phyloP scores from a whole-genome alignment of 2,113 vertebrate genomes.

The Ameiurus melas region DNA sequence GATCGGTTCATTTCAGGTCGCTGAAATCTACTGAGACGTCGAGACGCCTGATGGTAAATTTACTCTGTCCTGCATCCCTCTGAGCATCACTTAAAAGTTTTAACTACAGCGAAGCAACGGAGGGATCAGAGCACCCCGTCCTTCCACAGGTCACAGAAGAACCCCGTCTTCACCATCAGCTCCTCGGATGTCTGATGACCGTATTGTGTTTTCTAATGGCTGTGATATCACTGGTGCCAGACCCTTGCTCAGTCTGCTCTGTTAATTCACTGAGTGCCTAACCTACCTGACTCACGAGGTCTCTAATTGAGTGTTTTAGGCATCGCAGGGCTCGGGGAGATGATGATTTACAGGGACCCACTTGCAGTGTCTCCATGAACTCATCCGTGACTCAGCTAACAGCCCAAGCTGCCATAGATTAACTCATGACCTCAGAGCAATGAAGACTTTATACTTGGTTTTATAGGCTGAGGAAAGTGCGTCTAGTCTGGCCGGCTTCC shows the following conservation, averaged over 20 bases:
- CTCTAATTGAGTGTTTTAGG: conserved; percentile 51
- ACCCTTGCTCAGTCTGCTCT: conserved; percentile 41
- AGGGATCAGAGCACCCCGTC: not conserved
- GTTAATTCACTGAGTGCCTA: conserved; percentile 53
- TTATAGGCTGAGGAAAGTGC: conserved; percentile 43
- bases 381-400: conserved; percentile 80
- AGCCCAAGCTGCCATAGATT: conserved; percentile 65
- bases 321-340: conserved; percentile 15
- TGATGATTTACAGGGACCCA: conserved; percentile 51
- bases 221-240: conserved; percentile 59
- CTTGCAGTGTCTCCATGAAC: conserved; percentile 69
- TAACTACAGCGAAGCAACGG: conserved; percentile 25
- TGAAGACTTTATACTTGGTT: conserved; percentile 45
- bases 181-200: conserved; percentile 25
- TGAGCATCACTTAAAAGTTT: conserved; percentile 38
- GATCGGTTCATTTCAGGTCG: conserved; percentile 16
- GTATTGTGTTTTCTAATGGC: conserved; percentile 43
- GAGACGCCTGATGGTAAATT: conserved; percentile 42
- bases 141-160: conserved; percentile 30
- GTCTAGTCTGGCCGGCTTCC: conserved; percentile 36
- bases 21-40: not conserved
- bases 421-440: conserved; percentile 67
- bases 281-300: conserved; percentile 54
- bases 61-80: not conserved
- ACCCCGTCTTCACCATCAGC: conserved; percentile 14